Base-by-base conservation (phyloP, 2,797 vertebrate species). In the Falco rusticolus region DNA sequence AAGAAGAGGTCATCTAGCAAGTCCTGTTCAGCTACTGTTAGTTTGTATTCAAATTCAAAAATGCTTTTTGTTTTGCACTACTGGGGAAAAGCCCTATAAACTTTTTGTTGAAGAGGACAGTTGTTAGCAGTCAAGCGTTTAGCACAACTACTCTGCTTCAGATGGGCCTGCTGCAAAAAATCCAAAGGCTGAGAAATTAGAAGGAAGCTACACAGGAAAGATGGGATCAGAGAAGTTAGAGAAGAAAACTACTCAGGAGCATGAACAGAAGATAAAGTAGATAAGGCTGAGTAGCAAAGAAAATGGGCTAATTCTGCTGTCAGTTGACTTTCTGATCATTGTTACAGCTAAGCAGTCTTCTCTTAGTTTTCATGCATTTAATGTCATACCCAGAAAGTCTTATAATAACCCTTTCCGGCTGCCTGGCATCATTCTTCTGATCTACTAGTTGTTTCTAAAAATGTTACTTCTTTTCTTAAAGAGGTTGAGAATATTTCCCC, bases 381-480 rank as follows among this genome's bases (percentile, higher is more conserved):
- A 47, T 90, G 29, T 90, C 34, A 64, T 25, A 94, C 50, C 50
- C 56, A 72, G 77, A 86, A 78, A 78, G 60, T 72, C 60, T 85
- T 88, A 19, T 5, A 78, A 76, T 65, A 61, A 88, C 66, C 71
- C 33, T 66, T 94, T 89, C 77, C 79, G 91, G 26, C 34, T 81
- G 51, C 41, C 51, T 90, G 26, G 28, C 34, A 63, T 78, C 0
- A 54, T 77, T 86, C 76, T 86, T 93, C 41, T 93, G 66, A 87
- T 89, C 64, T 82, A 69, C 54, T 54, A 33, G 11, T 56, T 87
- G 72, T 94, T 96, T 84, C 53, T 39, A 50, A 82, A 93, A 88
- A 34, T 10, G 17, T 66, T n/a, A 50, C 37, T 9, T 89, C 48
- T 88, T 81, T 86, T 81, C 45, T 5, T 13, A 34, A 74, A 81